Conservation (phyloP, 2,797 vertebrate species). For the Parambassis ranga region DNA sequence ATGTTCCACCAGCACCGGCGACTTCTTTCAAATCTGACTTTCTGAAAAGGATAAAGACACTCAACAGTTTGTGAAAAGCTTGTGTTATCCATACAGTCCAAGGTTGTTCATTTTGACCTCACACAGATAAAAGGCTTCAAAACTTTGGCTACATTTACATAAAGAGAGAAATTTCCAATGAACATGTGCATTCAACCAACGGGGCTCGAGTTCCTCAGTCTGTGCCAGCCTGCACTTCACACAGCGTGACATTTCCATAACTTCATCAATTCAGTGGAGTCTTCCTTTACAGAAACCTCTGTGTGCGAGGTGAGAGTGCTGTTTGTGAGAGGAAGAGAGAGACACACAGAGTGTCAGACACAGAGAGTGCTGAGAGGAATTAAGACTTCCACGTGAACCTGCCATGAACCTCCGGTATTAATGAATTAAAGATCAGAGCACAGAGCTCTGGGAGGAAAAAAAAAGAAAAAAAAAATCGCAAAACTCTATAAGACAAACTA, state of each 20-base stretch:
- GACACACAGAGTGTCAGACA: background rate
- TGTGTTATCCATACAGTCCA: too few relatives aligned
- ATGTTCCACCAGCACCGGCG: too few relatives aligned
- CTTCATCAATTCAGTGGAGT: constrained; percentile 1
- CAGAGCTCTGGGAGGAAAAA: constrained; percentile 43
- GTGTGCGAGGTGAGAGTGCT: constrained; percentile 2
- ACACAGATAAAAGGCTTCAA: background rate
- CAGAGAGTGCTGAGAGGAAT: constrained; percentile 27
- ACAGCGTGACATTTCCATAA: background rate
- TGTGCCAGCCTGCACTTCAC: background rate
- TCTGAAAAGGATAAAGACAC: too few relatives aligned
- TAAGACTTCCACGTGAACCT: constrained; percentile 49
- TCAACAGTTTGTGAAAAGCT: too few relatives aligned
- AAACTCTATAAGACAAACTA: constrained; percentile 60
- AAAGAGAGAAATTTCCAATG: background rate
- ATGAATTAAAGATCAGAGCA: constrained; percentile 81
- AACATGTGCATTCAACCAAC: background rate
- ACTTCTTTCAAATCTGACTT: too few relatives aligned
- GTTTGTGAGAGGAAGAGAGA: constrained; percentile 4
- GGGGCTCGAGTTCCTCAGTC: background rate
- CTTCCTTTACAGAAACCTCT: constrained; percentile 4
- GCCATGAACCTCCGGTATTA: constrained; percentile 59
- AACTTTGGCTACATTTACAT: background rate
- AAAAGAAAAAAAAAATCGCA: constrained; percentile 49
- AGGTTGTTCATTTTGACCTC: too few relatives aligned